These are phyloP conservation scores for Melanotaenia pygmaea DNA, from an alignment of 2,797 vertebrate species.

Conservation along the genomic window DNA sequence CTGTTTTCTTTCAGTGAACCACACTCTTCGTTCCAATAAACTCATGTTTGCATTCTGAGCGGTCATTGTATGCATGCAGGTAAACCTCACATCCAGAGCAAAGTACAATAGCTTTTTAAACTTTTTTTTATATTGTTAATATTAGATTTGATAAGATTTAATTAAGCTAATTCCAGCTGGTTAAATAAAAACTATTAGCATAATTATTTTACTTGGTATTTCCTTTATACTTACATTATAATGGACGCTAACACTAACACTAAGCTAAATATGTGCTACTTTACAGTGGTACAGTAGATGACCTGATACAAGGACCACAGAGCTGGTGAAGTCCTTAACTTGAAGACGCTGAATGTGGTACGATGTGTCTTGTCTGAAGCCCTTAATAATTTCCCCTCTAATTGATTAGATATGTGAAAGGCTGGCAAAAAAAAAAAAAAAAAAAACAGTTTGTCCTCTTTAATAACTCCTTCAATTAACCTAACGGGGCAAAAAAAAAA, in stretches of 20 bases:
- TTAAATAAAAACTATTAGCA: background rate
- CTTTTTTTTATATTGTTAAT: background rate
- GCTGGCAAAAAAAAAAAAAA: slow-evolving; percentile 6
- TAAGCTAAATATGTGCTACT: background rate
- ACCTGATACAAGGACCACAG: background rate
- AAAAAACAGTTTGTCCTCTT: slow-evolving; percentile 27
- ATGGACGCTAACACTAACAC: background rate
- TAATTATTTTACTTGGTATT: background rate
- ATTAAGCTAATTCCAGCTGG: background rate
- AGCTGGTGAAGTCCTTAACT: background rate
- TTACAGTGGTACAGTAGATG: background rate
- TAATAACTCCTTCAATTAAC: slow-evolving; percentile 39
- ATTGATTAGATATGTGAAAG: slow-evolving; percentile 22
- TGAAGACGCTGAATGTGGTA: too few relatives aligned
- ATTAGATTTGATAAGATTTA: background rate
- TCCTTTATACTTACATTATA: background rate
- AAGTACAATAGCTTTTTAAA: background rate
- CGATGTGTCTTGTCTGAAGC: background rate
- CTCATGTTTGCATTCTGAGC: background rate
- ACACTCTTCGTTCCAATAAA: slow-evolving; percentile 14
- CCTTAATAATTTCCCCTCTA: background rate
- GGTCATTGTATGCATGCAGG: background rate
- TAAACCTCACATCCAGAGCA: background rate
- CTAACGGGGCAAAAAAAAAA: slow-evolving; percentile 18
- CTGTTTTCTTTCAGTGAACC: slow-evolving; percentile 29